Evolutionary conservation across 2,888 invertebrate genomes (phyloP).

Genomic region (Petrophora chlorosata): DNA sequence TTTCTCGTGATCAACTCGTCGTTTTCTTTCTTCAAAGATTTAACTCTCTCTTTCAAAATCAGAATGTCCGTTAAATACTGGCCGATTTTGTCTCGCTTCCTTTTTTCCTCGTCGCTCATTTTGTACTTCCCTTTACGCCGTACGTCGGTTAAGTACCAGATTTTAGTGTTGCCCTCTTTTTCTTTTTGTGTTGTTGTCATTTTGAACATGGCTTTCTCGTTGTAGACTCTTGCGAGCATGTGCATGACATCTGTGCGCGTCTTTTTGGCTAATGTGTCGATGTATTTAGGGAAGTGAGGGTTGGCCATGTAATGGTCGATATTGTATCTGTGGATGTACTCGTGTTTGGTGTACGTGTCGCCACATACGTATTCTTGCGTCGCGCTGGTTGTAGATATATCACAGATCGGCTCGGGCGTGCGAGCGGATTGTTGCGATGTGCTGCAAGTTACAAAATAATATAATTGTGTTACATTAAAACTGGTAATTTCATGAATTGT

Average conservation of each 20-base stretch:
- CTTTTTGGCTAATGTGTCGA: conserved; percentile 48
- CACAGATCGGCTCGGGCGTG: background rate
- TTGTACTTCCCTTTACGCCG: conserved; percentile 35
- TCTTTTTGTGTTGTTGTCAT: conserved; percentile 50
- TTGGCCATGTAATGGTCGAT: conserved; percentile 51
- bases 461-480: background rate
- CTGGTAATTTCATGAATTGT: too few relatives aligned
- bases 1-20: conserved; percentile 34
- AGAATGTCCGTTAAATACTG: conserved; percentile 35
- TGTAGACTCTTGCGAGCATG: conserved; percentile 51
- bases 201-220: conserved; percentile 54
- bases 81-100: conserved; percentile 36
- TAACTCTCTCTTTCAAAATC: conserved; percentile 37
- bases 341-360: conserved; percentile 42
- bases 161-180: conserved; percentile 50
- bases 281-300: conserved; percentile 49
- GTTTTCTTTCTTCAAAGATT: conserved; percentile 34
- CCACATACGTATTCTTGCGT: conserved; percentile 30
- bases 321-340: conserved; percentile 53
- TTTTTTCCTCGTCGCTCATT: conserved; percentile 37
- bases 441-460: conserved; percentile 6
- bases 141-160: conserved; percentile 48
- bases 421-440: conserved; percentile 12
- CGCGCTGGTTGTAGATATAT: conserved; percentile 24
- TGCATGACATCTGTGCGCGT: conserved; percentile 43